Evolutionary conservation across 2,113 vertebrate species (phyloP).

Genomic region (Campylorhamphus procurvoides): DNA sequence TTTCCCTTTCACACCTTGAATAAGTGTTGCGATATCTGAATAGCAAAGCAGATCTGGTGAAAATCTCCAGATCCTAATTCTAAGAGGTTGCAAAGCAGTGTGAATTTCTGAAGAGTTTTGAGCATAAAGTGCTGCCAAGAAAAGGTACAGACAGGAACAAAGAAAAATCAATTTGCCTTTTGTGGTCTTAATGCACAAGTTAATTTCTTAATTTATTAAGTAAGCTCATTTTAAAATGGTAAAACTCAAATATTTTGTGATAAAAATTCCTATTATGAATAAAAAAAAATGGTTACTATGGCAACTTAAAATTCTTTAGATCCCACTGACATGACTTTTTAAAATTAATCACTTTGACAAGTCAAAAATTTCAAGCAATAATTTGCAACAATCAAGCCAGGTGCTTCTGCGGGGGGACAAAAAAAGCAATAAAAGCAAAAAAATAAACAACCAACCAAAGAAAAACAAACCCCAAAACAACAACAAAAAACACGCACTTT

Average conservation of each 20-base stretch:
- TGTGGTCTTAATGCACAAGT: background rate
- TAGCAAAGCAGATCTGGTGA: background rate
- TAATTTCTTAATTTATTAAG: background rate
- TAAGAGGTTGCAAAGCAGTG: background rate
- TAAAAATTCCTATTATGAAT: background rate
- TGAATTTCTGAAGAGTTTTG: background rate
- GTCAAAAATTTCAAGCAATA: background rate
- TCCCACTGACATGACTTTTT: background rate
- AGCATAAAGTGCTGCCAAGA: background rate
- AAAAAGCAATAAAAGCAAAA: background rate
- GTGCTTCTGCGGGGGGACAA: background rate
- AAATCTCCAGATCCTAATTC: background rate
- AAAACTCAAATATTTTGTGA: background rate
- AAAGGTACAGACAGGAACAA: background rate
- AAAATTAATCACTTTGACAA: background rate
- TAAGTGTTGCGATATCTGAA: background rate
- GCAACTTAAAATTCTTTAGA: background rate
- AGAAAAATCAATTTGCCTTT: background rate
- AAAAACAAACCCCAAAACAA: too few species aligned
- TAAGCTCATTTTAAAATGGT: background rate
- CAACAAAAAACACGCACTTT: accelerated
- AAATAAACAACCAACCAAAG: background rate
- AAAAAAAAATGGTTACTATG: background rate
- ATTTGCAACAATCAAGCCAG: background rate
- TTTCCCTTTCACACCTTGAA: background rate